A percentile compares a stretch with the other conserved stretches of the same genome.
Evolutionary conservation across 2,113 vertebrate species (phyloP).

Genomic region (Ptychochromis oligacanthus): DNA sequence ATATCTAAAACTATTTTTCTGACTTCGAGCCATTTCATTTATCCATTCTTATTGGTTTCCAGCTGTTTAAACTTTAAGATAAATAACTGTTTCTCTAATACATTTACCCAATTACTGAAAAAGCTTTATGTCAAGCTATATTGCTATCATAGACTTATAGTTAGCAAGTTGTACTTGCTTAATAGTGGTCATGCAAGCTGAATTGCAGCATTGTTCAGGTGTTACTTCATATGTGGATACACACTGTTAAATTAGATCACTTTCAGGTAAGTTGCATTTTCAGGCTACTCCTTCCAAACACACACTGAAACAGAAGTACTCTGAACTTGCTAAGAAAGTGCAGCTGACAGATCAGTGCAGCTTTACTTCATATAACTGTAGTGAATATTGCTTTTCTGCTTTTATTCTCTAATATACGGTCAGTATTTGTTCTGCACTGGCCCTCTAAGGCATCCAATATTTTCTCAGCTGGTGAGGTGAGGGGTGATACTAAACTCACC

Average conservation of each 20-base stretch:
- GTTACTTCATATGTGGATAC: neutral
- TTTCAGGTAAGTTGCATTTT: neutral
- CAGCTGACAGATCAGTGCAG: slow-evolving; percentile 19
- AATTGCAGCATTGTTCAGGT: neutral
- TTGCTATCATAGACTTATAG: neutral
- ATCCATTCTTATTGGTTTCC: no score
- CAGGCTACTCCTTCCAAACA: neutral
- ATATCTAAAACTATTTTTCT: no score
- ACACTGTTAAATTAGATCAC: neutral
- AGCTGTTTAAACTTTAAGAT: no score
- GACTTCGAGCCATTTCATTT: no score
- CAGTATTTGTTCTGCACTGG: slow-evolving; percentile 24
- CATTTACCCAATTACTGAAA: no score
- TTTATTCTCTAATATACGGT: slow-evolving; percentile 44
- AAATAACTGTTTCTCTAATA: no score
- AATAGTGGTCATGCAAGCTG: no score
- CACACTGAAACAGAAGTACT: neutral
- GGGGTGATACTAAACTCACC: neutral
- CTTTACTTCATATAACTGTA: slow-evolving; percentile 13
- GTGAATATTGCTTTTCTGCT: slow-evolving; percentile 43
- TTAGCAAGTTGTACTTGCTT: no score
- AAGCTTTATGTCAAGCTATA: neutral
- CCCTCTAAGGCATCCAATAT: slow-evolving; percentile 42
- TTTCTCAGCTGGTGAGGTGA: slow-evolving; percentile 31
- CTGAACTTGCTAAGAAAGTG: neutral